Evolutionary conservation across 2,888 invertebrate genomes (phyloP).

Genomic region (Idaea straminata): DNA sequence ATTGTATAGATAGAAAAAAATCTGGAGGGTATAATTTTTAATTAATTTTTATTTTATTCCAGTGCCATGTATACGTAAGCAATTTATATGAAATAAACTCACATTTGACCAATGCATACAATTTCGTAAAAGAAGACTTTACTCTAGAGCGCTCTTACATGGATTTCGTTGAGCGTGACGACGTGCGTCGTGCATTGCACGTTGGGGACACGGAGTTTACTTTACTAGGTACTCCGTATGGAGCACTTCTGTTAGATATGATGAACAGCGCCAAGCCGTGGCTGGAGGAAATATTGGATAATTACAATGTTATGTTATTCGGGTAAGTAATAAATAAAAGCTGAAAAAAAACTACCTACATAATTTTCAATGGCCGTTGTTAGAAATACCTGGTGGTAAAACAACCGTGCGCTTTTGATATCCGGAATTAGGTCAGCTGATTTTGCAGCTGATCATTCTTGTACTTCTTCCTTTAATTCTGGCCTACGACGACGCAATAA

Average conservation of each 20-base stretch:
- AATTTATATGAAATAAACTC: conserved; percentile 66
- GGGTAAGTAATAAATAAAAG: conserved; percentile 59
- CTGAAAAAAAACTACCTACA: too few species aligned
- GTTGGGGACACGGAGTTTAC: conserved; percentile 76
- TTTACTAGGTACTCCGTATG: conserved; percentile 72
- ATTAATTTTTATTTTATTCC: conserved; percentile 30
- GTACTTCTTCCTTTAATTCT: too few species aligned
- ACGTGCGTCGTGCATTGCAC: conserved; percentile 71
- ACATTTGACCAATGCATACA: conserved; percentile 71
- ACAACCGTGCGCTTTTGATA: too few species aligned
- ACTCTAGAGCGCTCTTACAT: conserved; percentile 61
- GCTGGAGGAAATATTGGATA: conserved; percentile 76
- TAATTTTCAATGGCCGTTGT: too few species aligned
- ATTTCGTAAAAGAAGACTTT: conserved; percentile 68
- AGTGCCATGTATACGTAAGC: conserved; percentile 76
- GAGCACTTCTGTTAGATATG: conserved; percentile 74
- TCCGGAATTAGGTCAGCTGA: too few species aligned
- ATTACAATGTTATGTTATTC: conserved; percentile 80
- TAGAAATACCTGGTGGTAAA: too few species aligned
- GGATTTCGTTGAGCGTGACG: conserved; percentile 65
- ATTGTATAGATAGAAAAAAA: too few species aligned
- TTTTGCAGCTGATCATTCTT: too few species aligned
- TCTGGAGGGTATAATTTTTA: too few species aligned
- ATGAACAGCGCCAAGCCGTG: conserved; percentile 80
- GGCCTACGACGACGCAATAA: too few species aligned